Base-by-base conservation (phyloP, 2,113 vertebrate genomes). In the Lutjanus erythropterus region DNA sequence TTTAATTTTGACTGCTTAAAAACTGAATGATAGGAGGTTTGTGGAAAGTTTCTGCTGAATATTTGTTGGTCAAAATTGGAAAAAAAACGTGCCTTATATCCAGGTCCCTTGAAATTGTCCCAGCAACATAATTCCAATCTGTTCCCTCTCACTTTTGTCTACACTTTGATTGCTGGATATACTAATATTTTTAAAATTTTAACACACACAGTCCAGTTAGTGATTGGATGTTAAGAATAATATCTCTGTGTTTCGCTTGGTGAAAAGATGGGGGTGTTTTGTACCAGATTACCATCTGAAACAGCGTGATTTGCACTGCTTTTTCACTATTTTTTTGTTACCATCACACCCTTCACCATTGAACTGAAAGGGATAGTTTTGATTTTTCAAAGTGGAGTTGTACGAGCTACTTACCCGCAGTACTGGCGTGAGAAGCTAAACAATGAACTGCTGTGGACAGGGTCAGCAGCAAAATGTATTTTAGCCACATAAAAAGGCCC, bases 51-150 rank as follows among this genome's bases (percentile, higher is more conserved):
- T 81, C 41, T 53, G 62, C 46, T 81, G 10, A 52, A 41, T 58
- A 64, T 71, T 60, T 56, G 60, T 71, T 42, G 47, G 53, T 82
- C 6, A 21, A 64, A 88, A 71, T 84, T 83, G 50, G 58, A 74
- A 75, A 80, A 49, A 76, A 80, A 49, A 76, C 85, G 93, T 94
- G 93, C 93, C 93, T 94, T 94, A 93, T 62, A 76, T 89, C 73
- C 76, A 64, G 69, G 60, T 89, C 88, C 72, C 59, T 81, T 65
- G 58, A 84, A 83, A 66, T 70, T 64, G 66, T 75, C 78, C 78
- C 75, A 18, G 42, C 42, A 71, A 66, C 67, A 60, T 68, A 29
- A 68, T 75, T 87, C 65, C 21, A 84, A 31, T 78, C 16, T 29
- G 29, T 83, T 74, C 67, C 72, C 52, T 68, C 59, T 70, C 61